These are phyloP conservation scores for Eupithecia inturbata DNA, from an alignment of 2,888 invertebrate species.

Conservation along the genomic window DNA sequence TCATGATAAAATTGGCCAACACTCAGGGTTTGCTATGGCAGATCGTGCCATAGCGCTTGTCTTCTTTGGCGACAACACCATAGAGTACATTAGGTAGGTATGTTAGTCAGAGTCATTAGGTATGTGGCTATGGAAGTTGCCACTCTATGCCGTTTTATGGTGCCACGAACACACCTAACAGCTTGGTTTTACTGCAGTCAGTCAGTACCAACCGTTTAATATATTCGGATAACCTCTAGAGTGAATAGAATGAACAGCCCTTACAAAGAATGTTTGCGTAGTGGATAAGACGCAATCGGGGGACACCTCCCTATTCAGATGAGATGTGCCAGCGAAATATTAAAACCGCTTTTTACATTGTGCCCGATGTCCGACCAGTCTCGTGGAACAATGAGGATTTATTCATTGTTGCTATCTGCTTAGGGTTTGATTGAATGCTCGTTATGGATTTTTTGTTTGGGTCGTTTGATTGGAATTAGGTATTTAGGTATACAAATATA, in stretches of 20 bases:
- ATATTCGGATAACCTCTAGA: constrained; percentile 74
- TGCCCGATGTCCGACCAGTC: constrained; percentile 54
- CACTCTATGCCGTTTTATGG: not conserved
- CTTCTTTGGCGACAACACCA: too few species aligned
- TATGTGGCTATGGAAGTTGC: not conserved
- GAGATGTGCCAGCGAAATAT: constrained; percentile 66
- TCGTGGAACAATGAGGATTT: constrained; percentile 46
- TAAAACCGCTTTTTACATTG: constrained; percentile 70
- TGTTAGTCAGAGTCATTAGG: too few species aligned
- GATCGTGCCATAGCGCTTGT: not conserved
- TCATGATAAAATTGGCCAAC: not conserved
- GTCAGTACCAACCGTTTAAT: constrained; percentile 6
- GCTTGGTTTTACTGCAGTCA: not conserved
- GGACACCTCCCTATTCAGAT: constrained; percentile 75
- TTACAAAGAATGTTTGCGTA: constrained; percentile 83
- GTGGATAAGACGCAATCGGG: constrained; percentile 82
- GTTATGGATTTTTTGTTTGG: constrained; percentile 8
- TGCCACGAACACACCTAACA: not conserved
- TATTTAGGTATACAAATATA: too few species aligned
- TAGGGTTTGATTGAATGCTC: constrained; percentile 30
- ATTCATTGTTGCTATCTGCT: constrained; percentile 34
- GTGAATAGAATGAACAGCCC: constrained; percentile 79
- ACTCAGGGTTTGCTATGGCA: not conserved
- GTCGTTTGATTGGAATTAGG: not conserved
- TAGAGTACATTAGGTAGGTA: too few species aligned